A percentile compares a stretch with the other conserved stretches of the same genome.
Evolutionary conservation across 2,888 invertebrate genomes (phyloP).

Genomic region (Agrilus cyanescens): DNA sequence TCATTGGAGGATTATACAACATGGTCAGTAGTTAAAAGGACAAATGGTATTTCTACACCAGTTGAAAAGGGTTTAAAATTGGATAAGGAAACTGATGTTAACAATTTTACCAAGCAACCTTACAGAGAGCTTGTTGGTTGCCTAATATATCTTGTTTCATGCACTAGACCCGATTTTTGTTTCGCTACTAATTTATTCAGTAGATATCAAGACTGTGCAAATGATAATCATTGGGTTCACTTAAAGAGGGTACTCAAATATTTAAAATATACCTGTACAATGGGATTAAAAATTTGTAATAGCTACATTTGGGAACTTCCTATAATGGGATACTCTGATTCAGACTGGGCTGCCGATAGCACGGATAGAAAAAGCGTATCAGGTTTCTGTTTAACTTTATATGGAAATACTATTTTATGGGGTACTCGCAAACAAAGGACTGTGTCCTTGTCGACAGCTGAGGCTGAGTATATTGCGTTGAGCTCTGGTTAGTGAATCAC

Average conservation of each 20-base stretch:
- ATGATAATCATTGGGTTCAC: not conserved
- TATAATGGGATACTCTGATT: constrained; percentile 1
- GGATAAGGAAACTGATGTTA: too few species aligned
- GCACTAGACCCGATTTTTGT: constrained; percentile 5
- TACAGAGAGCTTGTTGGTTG: constrained; percentile 7
- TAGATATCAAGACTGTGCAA: constrained; percentile 5
- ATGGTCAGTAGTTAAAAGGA: constrained; percentile 16
- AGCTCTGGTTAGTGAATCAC: too few species aligned
- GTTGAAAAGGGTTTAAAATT: too few species aligned
- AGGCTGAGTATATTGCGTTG: constrained; percentile 5
- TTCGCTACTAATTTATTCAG: constrained; percentile 9
- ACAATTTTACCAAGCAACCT: too few species aligned
- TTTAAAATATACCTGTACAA: not conserved
- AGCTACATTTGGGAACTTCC: too few species aligned
- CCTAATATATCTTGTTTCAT: constrained; percentile 1
- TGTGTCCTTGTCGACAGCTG: constrained; percentile 6
- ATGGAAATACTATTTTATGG: constrained; percentile 9
- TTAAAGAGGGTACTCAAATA: not conserved
- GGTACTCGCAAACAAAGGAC: constrained; percentile 7
- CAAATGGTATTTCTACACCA: too few species aligned
- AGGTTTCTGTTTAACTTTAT: not conserved
- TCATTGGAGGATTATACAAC: constrained; percentile 13
- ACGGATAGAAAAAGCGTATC: constrained; percentile 8
- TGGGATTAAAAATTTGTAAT: not conserved
- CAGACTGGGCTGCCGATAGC: constrained; percentile 9